phyloP scores from a whole-genome alignment of 2,888 invertebrate species.

The Caenorhabditis sp. region DNA sequence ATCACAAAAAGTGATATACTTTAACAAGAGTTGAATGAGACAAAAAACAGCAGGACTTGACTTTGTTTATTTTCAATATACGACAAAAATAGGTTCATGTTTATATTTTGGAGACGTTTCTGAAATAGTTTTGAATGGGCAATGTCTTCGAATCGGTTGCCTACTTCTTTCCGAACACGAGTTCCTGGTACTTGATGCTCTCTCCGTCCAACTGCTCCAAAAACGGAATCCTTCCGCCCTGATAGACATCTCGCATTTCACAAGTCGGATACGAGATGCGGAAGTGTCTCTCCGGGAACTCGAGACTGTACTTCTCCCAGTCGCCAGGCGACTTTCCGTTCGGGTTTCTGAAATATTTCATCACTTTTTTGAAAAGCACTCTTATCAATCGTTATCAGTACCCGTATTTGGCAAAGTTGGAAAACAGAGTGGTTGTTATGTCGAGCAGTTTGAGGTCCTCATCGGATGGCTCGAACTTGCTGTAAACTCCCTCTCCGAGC shows the following conservation, averaged over 20 bases:
- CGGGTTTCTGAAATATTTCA: constrained; percentile 39
- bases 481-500: constrained; percentile 65
- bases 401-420: constrained; percentile 71
- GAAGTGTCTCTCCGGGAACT: constrained; percentile 28
- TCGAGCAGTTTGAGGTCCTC: constrained; percentile 64
- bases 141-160: background rate
- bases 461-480: constrained; percentile 62
- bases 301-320: constrained; percentile 31
- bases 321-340: constrained; percentile 15
- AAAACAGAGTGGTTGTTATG: constrained; percentile 56
- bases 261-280: constrained; percentile 25
- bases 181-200: constrained; percentile 26
- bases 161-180: constrained; percentile 31
- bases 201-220: constrained; percentile 19
- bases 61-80: too few relatives aligned
- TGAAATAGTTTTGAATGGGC: background rate
- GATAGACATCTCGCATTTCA: constrained; percentile 37
- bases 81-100: too few relatives aligned
- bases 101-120: background rate
- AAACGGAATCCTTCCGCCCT: constrained; percentile 21
- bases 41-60: too few relatives aligned
- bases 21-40: too few relatives aligned
- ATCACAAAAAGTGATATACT: too few relatives aligned
- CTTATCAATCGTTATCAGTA: constrained; percentile 4
- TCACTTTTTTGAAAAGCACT: background rate